Evolutionary conservation across 2,888 invertebrate species (phyloP).

Genomic region (Sinhomidia bicolor): DNA sequence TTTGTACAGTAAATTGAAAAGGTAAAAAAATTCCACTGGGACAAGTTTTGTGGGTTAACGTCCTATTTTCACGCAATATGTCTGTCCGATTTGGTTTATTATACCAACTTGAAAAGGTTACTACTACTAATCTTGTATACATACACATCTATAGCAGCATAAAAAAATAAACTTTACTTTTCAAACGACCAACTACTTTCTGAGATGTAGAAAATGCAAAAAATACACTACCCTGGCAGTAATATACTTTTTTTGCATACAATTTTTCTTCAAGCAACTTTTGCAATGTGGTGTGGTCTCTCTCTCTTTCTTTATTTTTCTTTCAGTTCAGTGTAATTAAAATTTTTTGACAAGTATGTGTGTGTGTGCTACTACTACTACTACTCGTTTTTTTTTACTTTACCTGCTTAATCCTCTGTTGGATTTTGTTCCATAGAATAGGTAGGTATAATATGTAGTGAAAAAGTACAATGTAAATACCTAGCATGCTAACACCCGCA

Average conservation of each 20-base stretch:
- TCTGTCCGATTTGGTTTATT: not conserved
- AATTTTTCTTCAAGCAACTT: too few species aligned
- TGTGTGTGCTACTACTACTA: not conserved
- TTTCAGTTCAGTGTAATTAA: slow-evolving; percentile 5
- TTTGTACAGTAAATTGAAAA: slow-evolving; percentile 20
- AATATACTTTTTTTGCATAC: too few species aligned
- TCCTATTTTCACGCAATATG: not conserved
- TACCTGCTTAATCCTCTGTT: not conserved
- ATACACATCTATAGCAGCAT: too few species aligned
- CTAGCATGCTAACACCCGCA: not conserved
- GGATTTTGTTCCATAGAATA: not conserved
- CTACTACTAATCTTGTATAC: too few species aligned
- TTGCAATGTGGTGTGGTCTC: too few species aligned
- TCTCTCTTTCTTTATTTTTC: too few species aligned
- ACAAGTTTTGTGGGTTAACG: slow-evolving; percentile 1
- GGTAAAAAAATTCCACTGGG: not conserved
- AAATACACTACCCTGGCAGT: too few species aligned
- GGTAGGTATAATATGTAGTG: not conserved
- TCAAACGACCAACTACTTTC: too few species aligned
- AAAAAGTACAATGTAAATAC: too few species aligned
- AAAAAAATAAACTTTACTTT: too few species aligned
- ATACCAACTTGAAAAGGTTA: too few species aligned
- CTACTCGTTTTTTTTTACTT: not conserved
- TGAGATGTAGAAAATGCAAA: too few species aligned
- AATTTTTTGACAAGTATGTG: slow-evolving; percentile 42